phyloP scores from a whole-genome alignment of 1,140 invertebrate species.

The Aphaenogaster ashmeadi region DNA sequence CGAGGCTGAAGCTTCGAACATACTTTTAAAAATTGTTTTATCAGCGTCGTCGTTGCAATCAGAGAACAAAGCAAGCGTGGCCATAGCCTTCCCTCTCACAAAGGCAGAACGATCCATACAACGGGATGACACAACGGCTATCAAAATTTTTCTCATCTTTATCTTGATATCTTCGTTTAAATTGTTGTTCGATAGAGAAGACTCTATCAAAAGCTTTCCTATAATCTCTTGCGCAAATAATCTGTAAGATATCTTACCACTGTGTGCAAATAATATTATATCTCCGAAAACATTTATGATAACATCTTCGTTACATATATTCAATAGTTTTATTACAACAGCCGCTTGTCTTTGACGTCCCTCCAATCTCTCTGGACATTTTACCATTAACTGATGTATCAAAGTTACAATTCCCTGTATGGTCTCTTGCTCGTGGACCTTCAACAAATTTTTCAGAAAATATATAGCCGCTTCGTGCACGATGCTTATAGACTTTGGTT shows the following conservation, averaged over 20 bases:
- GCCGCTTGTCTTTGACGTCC: slow-evolving; percentile 87
- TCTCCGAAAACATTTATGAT: slow-evolving; percentile 85
- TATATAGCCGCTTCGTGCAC: slow-evolving; percentile 86
- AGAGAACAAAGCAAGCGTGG: slow-evolving; percentile 87
- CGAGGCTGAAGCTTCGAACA: slow-evolving; percentile 83
- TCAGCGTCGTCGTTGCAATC: slow-evolving; percentile 81
- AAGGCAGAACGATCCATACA: slow-evolving; percentile 88
- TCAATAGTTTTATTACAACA: slow-evolving; percentile 86
- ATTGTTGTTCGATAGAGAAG: slow-evolving; percentile 66
- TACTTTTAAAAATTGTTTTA: slow-evolving; percentile 82
- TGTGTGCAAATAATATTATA: slow-evolving; percentile 87
- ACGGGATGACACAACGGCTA: slow-evolving; percentile 87
- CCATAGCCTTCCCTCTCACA: slow-evolving; percentile 89
- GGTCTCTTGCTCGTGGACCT: slow-evolving; percentile 81
- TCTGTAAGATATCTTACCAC: slow-evolving; percentile 86
- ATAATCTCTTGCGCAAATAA: slow-evolving; percentile 89
- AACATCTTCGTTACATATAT: slow-evolving; percentile 81
- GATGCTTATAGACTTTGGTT: slow-evolving; percentile 82
- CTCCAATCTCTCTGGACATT: slow-evolving; percentile 89
- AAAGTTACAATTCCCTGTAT: slow-evolving; percentile 85
- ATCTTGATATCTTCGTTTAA: slow-evolving; percentile 39
- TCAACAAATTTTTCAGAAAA: slow-evolving; percentile 87
- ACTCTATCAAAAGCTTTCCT: slow-evolving; percentile 85
- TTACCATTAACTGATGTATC: slow-evolving; percentile 88
- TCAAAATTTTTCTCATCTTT: slow-evolving; percentile 84